Evolutionary conservation across 2,797 vertebrate species (phyloP), one percentile per base, ranked within the genome.

Genomic region (Vespertilio murinus): DNA sequence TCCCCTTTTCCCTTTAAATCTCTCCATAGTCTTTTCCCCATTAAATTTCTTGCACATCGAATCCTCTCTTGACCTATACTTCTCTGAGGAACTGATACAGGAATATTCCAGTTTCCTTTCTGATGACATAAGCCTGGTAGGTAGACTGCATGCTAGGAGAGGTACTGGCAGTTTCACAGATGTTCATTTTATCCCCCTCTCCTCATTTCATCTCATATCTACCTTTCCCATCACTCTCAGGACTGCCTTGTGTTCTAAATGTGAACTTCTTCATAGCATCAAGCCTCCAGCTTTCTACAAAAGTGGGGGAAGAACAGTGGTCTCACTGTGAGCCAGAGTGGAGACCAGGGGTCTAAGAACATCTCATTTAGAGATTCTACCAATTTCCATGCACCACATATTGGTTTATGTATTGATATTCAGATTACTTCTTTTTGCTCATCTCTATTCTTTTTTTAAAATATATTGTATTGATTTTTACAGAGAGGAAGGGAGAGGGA

Each of bases 1-100:
- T 13, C 4, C 12, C 35, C 13, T 8, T 25, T n/a, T 25, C 30
- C 11, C 5, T 10, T 3, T 6, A 8, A n/a, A n/a, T n/a, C n/a
- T 38, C 20, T 35, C 5, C 28, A 17, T 23, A 20, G 33, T 49
- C 4, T 6, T 45, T 88, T 33, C 25, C 5, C 25, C 40, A 42
- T 42, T 71, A 25, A 81, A 40, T 71, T 12, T 17, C 20, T 20
- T 80, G 18, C 30, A 14, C 25, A 33, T 74, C 17, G 74, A 88
- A 81, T 77, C 45, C 11, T 67, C 13, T 5, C 6, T 75, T 90
- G 9, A 23, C 13, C 6, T 73, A 3, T 65, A 23, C 10, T 85
- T 65, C 80, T 90, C 67, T 77, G 7, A 84, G 33, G 23, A 74
- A 4, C 17, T 80, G 59, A 65, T 18, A 33, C 8, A 65, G 12